Conservation (phyloP, 2,888 invertebrate genomes). For the Drosophila rubida region DNA sequence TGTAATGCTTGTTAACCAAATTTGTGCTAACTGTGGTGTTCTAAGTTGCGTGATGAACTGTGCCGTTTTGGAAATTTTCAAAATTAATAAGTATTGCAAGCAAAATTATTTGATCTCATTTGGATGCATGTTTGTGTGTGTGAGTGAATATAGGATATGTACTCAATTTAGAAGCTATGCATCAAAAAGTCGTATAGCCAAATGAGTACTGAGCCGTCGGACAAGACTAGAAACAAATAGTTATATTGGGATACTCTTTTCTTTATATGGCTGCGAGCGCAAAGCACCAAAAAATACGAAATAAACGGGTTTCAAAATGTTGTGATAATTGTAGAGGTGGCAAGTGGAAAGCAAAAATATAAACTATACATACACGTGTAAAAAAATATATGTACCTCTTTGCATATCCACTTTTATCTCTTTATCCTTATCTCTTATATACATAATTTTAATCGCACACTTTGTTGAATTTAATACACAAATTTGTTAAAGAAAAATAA, state of each 20-base stretch:
- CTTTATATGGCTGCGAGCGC: conserved; percentile 18
- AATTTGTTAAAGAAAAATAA: conserved; percentile 28
- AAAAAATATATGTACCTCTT: conserved; percentile 67
- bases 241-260: conserved; percentile 33
- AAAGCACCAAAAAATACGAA: conserved; percentile 31
- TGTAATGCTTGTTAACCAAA: conserved; percentile 14
- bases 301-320: conserved; percentile 26
- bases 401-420: conserved; percentile 47
- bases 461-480: conserved; percentile 39
- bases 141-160: too few species aligned
- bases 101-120: conserved; percentile 21
- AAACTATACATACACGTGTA: conserved; percentile 63
- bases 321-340: conserved; percentile 33
- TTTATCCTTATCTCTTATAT: conserved; percentile 45
- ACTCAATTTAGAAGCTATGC: conserved; percentile 69
- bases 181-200: conserved; percentile 58
- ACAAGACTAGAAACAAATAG: conserved; percentile 64
- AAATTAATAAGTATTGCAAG: conserved; percentile 18
- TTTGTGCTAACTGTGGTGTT: conserved; percentile 38
- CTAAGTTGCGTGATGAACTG: conserved; percentile 58
- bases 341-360: conserved; percentile 62
- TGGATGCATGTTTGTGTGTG: conserved; percentile 7
- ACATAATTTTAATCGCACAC: conserved; percentile 48
- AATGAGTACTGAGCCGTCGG: conserved; percentile 53
- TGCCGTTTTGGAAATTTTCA: conserved; percentile 11